Conservation (phyloP, 2,113 vertebrate genomes). For the Tringa solitaria region DNA sequence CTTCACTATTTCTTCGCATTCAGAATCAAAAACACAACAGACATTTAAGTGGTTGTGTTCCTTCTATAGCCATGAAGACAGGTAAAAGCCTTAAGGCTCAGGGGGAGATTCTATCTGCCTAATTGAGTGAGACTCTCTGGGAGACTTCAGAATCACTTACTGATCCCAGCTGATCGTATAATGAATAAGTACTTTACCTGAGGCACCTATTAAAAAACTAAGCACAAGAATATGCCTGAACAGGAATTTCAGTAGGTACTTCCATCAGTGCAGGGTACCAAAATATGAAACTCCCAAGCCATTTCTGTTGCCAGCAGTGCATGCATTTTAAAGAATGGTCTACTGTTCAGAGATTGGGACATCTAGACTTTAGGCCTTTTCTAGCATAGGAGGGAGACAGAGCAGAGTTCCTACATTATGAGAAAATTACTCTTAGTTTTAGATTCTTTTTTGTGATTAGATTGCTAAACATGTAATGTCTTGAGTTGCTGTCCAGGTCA, state of each 20-base stretch:
- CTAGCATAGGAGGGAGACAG: neutral
- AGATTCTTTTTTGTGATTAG: neutral
- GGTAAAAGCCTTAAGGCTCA: neutral
- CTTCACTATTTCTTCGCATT: neutral
- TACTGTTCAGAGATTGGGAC: neutral
- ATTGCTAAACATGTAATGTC: neutral
- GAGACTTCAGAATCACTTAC: neutral
- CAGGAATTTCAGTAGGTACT: neutral
- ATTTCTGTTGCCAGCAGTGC: neutral
- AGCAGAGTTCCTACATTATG: rapidly evolving
- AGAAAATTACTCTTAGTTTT: neutral
- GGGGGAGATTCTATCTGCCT: neutral
- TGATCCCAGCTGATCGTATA: neutral
- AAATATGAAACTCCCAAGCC: neutral
- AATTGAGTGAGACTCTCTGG: neutral
- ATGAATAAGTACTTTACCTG: neutral
- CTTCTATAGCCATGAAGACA: neutral
- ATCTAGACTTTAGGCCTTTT: neutral
- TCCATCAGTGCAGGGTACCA: neutral
- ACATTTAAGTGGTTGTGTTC: neutral
- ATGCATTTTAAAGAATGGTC: rapidly evolving
- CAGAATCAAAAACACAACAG: neutral
- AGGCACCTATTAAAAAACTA: neutral
- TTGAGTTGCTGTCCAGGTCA: neutral
- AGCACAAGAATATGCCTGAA: neutral